A percentile compares a stretch with the other conserved stretches of the same genome.
Evolutionary conservation across 2,113 vertebrate species (phyloP).

Genomic region (Mormyrus iriodes): DNA sequence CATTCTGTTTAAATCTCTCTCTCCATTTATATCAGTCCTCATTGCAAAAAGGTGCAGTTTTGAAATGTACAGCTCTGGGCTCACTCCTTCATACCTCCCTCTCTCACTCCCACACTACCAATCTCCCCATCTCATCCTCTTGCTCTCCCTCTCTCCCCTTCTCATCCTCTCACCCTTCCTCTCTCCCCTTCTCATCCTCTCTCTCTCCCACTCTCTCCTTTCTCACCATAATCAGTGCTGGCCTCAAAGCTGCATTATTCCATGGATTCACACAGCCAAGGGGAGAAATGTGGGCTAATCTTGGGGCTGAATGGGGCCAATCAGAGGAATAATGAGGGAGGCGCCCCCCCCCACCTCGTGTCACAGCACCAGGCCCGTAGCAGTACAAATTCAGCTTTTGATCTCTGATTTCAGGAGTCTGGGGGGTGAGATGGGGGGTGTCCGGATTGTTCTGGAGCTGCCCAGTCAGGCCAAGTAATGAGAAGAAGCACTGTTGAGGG

Average conservation of each 20-base stretch:
- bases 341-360: background rate
- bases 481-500: conserved; percentile 61
- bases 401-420: conserved; percentile 92
- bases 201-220: background rate
- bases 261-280: background rate
- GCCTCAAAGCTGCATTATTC: background rate
- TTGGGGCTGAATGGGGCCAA: conserved; percentile 7
- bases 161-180: background rate
- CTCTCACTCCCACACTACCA: background rate
- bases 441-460: conserved; percentile 58
- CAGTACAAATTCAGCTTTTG: conserved; percentile 99
- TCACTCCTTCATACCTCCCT: background rate
- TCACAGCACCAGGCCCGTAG: conserved; percentile 67
- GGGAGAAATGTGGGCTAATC: conserved; percentile 5
- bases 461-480: conserved; percentile 74
- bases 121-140: background rate
- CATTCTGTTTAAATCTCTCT: background rate
- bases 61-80: background rate
- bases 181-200: conserved; percentile 22
- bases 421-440: conserved; percentile 22
- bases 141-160: background rate
- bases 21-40: background rate
- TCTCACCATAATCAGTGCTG: background rate
- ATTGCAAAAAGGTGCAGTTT: background rate
- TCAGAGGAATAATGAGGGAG: conserved; percentile 19